Conservation (phyloP, 2,888 invertebrate genomes). For the Drosophila siamana region DNA sequence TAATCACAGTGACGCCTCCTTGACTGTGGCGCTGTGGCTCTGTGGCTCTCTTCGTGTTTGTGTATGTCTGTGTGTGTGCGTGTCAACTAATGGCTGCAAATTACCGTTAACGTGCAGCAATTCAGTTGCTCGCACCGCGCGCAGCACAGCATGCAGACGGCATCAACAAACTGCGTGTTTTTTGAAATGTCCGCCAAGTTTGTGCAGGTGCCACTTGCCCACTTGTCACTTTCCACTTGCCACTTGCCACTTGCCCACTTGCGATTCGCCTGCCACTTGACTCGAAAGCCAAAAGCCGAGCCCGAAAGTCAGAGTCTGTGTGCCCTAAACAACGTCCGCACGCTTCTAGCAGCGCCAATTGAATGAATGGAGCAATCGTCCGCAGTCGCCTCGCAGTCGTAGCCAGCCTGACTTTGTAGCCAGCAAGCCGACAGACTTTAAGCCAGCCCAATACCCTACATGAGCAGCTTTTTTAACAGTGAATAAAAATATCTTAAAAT, state of each 20-base stretch:
- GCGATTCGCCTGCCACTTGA: constrained; percentile 66
- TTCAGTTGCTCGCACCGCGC: constrained; percentile 40
- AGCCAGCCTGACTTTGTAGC: constrained; percentile 58
- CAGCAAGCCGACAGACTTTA: constrained; percentile 47
- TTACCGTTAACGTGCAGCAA: constrained; percentile 71
- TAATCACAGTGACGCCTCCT: constrained; percentile 57
- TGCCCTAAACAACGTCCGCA: constrained; percentile 77
- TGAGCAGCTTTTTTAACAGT: too few species aligned
- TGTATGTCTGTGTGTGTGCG: constrained; percentile 35
- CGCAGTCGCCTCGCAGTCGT: constrained; percentile 63
- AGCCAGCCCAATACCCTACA: constrained; percentile 54
- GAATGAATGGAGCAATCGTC: constrained; percentile 78
- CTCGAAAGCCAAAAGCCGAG: constrained; percentile 61
- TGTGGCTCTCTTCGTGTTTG: too few species aligned
- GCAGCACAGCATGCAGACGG: constrained; percentile 20
- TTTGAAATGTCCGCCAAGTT: constrained; percentile 43
- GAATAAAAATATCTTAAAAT: too few species aligned
- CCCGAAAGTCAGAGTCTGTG: constrained; percentile 50
- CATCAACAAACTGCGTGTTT: constrained; percentile 47
- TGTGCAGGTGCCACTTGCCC: constrained; percentile 49
- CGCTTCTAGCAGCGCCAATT: constrained; percentile 76
- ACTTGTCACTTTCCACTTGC: constrained; percentile 52
- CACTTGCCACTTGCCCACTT: constrained; percentile 24
- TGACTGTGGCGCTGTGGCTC: too few species aligned
- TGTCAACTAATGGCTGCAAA: constrained; percentile 76